Evolutionary conservation across 1,140 invertebrate species (phyloP).

Genomic region (Diploscapter pachys): DNA sequence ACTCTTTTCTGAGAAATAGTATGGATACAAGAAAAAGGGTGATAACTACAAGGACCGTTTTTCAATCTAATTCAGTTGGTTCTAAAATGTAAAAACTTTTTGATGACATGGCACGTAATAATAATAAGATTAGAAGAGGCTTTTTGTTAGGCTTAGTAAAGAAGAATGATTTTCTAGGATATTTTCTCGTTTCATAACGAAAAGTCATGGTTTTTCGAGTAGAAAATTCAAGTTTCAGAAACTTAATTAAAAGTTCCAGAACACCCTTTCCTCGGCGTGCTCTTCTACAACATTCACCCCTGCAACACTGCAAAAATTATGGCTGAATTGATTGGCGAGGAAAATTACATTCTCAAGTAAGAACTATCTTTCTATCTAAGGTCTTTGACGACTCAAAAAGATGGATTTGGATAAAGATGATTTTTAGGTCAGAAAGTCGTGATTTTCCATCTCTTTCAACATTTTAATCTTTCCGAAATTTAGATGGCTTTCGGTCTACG

Average conservation of each 20-base stretch:
- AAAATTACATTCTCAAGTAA: constrained; percentile 17
- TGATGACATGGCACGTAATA: too few species aligned
- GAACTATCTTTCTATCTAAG: background rate
- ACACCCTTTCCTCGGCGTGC: constrained; percentile 28
- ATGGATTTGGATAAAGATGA: background rate
- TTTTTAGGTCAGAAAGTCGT: background rate
- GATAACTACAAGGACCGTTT: too few species aligned
- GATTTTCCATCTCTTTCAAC: background rate
- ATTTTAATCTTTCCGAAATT: background rate
- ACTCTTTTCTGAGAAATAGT: too few species aligned
- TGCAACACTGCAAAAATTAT: constrained; percentile 25
- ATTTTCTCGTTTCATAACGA: background rate
- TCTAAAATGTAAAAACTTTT: constrained; percentile 4
- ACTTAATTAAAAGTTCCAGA: background rate
- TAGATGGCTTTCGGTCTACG: constrained; percentile 31
- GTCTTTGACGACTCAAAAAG: background rate
- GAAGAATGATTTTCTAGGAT: too few species aligned
- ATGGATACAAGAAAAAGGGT: too few species aligned
- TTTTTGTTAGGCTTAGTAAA: too few species aligned
- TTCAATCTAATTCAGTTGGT: background rate
- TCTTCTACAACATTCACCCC: constrained; percentile 36
- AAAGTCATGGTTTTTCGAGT: background rate
- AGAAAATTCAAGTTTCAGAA: too few species aligned
- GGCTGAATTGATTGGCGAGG: constrained; percentile 21
- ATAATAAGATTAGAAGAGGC: background rate